Conservation (phyloP, 2,113 vertebrate species). For the Pitta sordida region DNA sequence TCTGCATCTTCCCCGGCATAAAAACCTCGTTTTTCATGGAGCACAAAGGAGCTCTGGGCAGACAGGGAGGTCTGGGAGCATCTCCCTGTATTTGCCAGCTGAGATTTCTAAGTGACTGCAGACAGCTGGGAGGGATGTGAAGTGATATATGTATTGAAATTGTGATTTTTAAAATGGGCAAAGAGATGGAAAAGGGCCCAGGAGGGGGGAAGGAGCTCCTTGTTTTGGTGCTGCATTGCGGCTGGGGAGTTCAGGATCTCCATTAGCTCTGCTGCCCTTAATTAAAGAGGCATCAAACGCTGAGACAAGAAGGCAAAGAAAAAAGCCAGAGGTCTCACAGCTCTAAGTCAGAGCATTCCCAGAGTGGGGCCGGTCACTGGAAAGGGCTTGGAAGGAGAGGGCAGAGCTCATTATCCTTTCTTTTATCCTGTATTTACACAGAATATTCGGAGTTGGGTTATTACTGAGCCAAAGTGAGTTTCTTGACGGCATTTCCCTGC, state of each 20-base stretch:
- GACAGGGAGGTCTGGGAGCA: neutral
- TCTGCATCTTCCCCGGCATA: neutral
- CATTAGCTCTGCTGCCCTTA: neutral
- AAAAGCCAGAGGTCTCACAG: neutral
- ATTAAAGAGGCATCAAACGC: neutral
- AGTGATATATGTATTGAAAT: neutral
- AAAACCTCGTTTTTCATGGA: neutral
- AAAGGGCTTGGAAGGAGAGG: too few relatives aligned
- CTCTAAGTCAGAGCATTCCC: fast-evolving
- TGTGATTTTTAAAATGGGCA: neutral
- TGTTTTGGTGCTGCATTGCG: neutral
- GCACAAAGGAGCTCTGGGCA: neutral
- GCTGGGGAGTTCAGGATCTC: neutral
- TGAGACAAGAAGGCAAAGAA: neutral
- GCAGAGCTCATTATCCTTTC: too few relatives aligned
- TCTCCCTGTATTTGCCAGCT: neutral
- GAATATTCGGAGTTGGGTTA: too few relatives aligned
- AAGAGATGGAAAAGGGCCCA: neutral
- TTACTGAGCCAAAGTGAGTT: too few relatives aligned
- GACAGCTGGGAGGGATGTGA: neutral
- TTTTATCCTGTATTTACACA: too few relatives aligned
- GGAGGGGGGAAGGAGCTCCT: neutral
- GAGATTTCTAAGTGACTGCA: neutral
- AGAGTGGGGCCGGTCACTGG: too few relatives aligned
- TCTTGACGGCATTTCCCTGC: too few relatives aligned